phyloP scores from a whole-genome alignment of 2,888 invertebrate species.

The Pollenia labialis region DNA sequence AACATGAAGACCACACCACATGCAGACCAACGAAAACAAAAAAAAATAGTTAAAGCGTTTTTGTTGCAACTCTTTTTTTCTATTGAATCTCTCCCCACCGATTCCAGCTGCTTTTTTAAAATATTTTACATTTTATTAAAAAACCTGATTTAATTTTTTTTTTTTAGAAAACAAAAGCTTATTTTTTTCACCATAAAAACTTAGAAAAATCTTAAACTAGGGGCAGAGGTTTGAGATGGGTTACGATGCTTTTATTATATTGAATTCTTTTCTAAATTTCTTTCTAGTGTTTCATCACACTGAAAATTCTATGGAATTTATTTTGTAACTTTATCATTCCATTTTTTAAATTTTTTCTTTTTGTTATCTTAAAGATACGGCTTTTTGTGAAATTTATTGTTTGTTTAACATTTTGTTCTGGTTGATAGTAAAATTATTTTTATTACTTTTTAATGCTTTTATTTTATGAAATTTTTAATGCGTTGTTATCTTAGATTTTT shows the following conservation, averaged over 20 bases:
- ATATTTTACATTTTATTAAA: constrained; percentile 20
- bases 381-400: background rate
- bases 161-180: constrained; percentile 50
- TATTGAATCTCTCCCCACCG: constrained; percentile 13
- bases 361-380: constrained; percentile 10
- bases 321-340: background rate
- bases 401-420: background rate
- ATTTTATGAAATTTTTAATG: background rate
- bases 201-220: background rate
- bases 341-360: background rate
- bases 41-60: constrained; percentile 22
- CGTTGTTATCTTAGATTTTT: background rate
- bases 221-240: constrained; percentile 27
- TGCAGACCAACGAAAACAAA: constrained; percentile 16
- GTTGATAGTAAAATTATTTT: constrained; percentile 13
- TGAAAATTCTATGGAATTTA: constrained; percentile 22
- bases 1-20: constrained; percentile 56
- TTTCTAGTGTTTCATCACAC: constrained; percentile 38
- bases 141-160: background rate
- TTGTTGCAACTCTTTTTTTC: constrained; percentile 29
- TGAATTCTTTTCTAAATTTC: background rate
- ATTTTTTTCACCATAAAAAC: constrained; percentile 39
- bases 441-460: background rate
- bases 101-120: constrained; percentile 22
- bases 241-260: constrained; percentile 38